Evolutionary conservation across 2,888 invertebrate genomes (phyloP).

Genomic region (Perizoma affinitatum): DNA sequence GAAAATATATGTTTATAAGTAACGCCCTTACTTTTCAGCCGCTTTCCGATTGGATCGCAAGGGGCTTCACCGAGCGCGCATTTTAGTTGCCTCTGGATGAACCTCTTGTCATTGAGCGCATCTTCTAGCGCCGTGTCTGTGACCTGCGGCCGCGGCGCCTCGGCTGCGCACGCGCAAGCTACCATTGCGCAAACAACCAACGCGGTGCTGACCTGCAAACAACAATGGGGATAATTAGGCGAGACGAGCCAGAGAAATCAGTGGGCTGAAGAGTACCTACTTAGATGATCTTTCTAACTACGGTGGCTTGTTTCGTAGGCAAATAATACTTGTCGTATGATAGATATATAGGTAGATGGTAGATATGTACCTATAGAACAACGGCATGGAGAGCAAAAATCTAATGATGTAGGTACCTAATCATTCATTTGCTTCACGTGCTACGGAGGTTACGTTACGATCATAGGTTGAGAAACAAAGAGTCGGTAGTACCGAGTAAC

Average conservation of each 20-base stretch:
- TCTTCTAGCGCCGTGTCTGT: conserved; percentile 87
- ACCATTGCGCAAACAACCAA: conserved; percentile 52
- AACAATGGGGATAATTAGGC: conserved; percentile 11
- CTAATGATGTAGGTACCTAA: too few relatives aligned
- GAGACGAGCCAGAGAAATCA: neutral
- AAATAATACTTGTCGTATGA: too few relatives aligned
- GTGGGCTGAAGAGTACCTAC: neutral
- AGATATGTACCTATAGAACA: too few relatives aligned
- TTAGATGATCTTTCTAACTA: too few relatives aligned
- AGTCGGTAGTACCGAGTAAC: too few relatives aligned
- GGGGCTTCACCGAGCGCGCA: conserved; percentile 89
- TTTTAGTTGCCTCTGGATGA: conserved; percentile 88
- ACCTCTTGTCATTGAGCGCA: conserved; percentile 88
- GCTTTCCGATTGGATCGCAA: conserved; percentile 89
- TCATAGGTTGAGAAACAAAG: too few relatives aligned
- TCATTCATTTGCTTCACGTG: too few relatives aligned
- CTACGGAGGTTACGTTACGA: too few relatives aligned
- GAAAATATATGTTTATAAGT: neutral
- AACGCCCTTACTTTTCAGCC: conserved; percentile 86
- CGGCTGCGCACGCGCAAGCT: conserved; percentile 42
- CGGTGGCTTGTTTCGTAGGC: too few relatives aligned
- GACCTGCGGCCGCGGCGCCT: conserved; percentile 72
- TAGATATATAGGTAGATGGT: too few relatives aligned
- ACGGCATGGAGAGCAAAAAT: too few relatives aligned
- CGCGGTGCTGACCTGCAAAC: conserved; percentile 56